Conservation (phyloP, 2,888 invertebrate genomes). For the Amphipoea oculea region DNA sequence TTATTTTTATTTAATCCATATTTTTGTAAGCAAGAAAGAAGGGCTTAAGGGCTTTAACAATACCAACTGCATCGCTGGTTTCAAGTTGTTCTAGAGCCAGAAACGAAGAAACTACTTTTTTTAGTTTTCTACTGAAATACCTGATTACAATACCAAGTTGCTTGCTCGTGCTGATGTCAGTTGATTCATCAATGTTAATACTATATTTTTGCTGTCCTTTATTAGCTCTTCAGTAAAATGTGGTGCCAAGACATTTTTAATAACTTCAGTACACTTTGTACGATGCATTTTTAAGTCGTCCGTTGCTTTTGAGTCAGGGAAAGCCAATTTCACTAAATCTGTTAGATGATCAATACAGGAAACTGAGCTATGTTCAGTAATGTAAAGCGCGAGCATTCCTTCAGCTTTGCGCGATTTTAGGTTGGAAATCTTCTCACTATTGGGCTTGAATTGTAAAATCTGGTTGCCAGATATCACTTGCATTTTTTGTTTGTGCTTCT, state of each 20-base stretch:
- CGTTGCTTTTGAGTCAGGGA: constrained; percentile 37
- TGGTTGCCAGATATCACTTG: background rate
- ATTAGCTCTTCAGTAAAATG: background rate
- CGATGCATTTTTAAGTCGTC: constrained; percentile 42
- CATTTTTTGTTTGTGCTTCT: constrained; percentile 29
- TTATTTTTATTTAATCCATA: background rate
- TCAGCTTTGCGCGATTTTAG: constrained; percentile 19
- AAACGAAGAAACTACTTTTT: background rate
- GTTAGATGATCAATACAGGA: constrained; percentile 36
- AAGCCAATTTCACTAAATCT: constrained; percentile 19
- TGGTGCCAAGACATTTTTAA: constrained; percentile 31
- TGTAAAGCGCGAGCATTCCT: constrained; percentile 17
- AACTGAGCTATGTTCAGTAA: constrained; percentile 29
- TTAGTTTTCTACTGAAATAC: background rate
- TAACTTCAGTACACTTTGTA: constrained; percentile 39
- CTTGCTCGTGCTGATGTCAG: constrained; percentile 53
- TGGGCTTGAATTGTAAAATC: background rate
- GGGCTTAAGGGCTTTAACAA: background rate
- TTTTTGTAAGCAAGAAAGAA: background rate
- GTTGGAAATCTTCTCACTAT: background rate
- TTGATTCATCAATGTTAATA: constrained; percentile 24
- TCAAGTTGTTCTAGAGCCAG: background rate
- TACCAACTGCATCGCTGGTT: background rate
- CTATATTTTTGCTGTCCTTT: constrained; percentile 7
- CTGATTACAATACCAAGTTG: constrained; percentile 2